phyloP scores from a whole-genome alignment of 2,113 vertebrate genomes.

The Poecile atricapillus region DNA sequence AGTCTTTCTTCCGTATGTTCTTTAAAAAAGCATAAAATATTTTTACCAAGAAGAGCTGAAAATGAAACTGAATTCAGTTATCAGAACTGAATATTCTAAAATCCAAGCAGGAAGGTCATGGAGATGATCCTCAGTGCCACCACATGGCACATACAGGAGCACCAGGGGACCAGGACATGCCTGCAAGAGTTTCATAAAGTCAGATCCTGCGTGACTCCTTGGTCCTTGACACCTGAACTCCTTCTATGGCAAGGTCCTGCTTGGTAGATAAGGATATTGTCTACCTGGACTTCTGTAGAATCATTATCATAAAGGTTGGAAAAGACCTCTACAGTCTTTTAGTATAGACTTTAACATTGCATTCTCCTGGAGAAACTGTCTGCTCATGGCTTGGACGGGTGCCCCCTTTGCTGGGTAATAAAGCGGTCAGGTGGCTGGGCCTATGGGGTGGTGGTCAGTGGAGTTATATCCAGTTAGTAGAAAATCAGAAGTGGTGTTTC shows the following conservation, averaged over 20 bases:
- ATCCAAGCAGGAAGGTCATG: not conserved
- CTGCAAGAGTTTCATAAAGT: not conserved
- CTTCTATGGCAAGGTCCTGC: not conserved
- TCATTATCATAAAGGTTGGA: rapidly evolving
- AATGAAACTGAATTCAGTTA: not conserved
- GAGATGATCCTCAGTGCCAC: not conserved
- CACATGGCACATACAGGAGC: not conserved
- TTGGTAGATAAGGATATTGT: not conserved
- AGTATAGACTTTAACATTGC: not conserved
- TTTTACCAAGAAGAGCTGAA: not conserved
- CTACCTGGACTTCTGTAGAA: not conserved
- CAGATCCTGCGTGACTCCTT: not conserved
- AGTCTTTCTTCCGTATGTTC: not conserved
- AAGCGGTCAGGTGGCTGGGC: not conserved
- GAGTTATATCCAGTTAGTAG: not conserved
- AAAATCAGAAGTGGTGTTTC: not conserved
- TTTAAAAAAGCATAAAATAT: not conserved
- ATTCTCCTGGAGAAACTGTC: not conserved
- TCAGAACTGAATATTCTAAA: not conserved
- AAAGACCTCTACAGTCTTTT: not conserved
- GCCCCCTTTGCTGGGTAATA: not conserved
- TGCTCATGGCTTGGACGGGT: not conserved
- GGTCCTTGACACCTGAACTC: not conserved
- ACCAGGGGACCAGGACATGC: not conserved
- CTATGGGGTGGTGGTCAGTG: not conserved